These are phyloP conservation scores for Dryadula phaetusa DNA, from an alignment of 2,888 invertebrate genomes.

Conservation along the genomic window DNA sequence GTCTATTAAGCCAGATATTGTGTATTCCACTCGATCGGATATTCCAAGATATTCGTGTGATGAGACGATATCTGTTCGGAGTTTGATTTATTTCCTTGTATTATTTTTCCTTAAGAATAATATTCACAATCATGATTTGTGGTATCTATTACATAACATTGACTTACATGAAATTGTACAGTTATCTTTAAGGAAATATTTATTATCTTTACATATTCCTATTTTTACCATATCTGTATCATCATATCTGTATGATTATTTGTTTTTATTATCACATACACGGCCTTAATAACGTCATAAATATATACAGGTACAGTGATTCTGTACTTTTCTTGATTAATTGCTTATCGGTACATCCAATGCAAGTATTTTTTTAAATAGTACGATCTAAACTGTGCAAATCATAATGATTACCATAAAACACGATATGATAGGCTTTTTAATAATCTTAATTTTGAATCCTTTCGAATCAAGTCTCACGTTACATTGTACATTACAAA, in stretches of 20 bases:
- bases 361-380: neutral
- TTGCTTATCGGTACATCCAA: neutral
- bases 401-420: neutral
- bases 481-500: too few relatives aligned
- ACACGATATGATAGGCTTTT: too few relatives aligned
- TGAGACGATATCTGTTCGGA: too few relatives aligned
- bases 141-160: neutral
- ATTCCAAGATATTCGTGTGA: neutral
- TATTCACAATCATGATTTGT: neutral
- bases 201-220: neutral
- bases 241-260: conserved; percentile 7
- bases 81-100: too few relatives aligned
- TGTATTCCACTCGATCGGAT: neutral
- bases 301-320: neutral
- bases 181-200: neutral
- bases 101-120: neutral
- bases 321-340: neutral
- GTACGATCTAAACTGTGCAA: neutral
- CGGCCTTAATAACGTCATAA: neutral
- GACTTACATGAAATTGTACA: neutral
- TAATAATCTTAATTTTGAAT: neutral
- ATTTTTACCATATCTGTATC: neutral
- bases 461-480: too few relatives aligned
- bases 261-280: neutral
- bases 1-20: neutral